These are phyloP conservation scores for Ennomos erosarius DNA, from an alignment of 2,888 invertebrate genomes.

Conservation along the genomic window DNA sequence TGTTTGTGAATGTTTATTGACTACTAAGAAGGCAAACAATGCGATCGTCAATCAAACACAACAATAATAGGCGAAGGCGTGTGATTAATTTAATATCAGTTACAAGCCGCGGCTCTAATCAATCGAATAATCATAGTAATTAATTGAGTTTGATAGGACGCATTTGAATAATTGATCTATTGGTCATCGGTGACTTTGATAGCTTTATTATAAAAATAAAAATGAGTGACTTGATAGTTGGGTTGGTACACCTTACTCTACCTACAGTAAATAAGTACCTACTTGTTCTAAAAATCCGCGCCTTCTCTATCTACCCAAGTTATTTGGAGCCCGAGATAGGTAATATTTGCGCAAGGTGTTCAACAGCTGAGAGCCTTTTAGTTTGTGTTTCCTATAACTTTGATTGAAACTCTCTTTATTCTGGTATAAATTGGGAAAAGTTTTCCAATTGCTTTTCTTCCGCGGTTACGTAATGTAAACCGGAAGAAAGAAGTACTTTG, in stretches of 20 bases:
- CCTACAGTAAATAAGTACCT: too few relatives aligned
- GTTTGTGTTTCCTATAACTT: conserved; percentile 53
- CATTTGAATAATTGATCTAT: conserved; percentile 42
- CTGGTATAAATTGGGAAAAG: conserved; percentile 73
- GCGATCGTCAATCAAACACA: conserved; percentile 38
- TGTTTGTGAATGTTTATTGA: too few relatives aligned
- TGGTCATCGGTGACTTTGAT: background rate
- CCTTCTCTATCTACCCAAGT: conserved; percentile 7
- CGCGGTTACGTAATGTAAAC: conserved; percentile 45
- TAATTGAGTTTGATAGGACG: conserved; percentile 68
- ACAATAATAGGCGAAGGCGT: conserved; percentile 36
- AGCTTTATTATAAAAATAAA: too few relatives aligned
- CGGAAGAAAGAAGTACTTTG: conserved; percentile 30
- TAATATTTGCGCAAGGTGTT: conserved; percentile 40
- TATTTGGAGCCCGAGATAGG: conserved; percentile 23
- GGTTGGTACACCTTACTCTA: too few relatives aligned
- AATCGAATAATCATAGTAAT: conserved; percentile 72
- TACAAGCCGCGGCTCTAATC: conserved; percentile 62
- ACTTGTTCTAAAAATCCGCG: too few relatives aligned
- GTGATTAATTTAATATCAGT: conserved; percentile 67
- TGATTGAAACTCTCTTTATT: conserved; percentile 74
- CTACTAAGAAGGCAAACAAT: conserved; percentile 33
- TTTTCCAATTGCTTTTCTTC: conserved; percentile 76
- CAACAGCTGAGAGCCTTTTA: conserved; percentile 40
- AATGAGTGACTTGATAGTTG: background rate